These are phyloP conservation scores for Aphodius sticticus DNA, from an alignment of 2,888 invertebrate species.

Conservation along the genomic window DNA sequence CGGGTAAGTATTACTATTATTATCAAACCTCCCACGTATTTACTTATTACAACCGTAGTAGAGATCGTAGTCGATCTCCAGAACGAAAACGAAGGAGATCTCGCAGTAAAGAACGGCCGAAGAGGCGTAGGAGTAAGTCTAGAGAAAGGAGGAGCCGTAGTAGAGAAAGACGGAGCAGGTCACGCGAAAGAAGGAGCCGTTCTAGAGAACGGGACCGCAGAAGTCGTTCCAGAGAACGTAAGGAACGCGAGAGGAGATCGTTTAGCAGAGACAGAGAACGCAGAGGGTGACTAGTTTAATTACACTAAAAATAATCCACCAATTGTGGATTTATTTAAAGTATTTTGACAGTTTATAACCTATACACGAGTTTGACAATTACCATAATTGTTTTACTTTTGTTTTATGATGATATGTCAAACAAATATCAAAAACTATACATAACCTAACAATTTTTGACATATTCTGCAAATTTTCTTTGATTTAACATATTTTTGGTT, in stretches of 20 bases:
- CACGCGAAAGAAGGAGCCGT: slow-evolving; percentile 56
- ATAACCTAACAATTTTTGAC: not conserved
- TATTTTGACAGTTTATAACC: not conserved
- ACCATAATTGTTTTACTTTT: not conserved
- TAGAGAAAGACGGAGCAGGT: slow-evolving; percentile 57
- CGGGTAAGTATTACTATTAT: slow-evolving; percentile 19
- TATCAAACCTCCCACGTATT: not conserved
- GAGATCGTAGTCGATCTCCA: slow-evolving; percentile 53
- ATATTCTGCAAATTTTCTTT: slow-evolving; percentile 45
- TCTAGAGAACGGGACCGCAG: slow-evolving; percentile 49
- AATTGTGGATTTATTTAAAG: not conserved
- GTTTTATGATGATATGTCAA: not conserved
- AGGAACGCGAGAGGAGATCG: slow-evolving; percentile 54
- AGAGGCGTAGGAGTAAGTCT: slow-evolving; percentile 50
- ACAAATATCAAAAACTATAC: not conserved
- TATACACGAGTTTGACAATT: not conserved
- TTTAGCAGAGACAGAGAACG: slow-evolving; percentile 55
- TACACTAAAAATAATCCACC: slow-evolving; percentile 32
- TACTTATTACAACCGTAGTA: slow-evolving; percentile 36
- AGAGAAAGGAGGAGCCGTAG: slow-evolving; percentile 52
- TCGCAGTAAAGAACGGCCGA: slow-evolving; percentile 62
- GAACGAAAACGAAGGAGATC: slow-evolving; percentile 66
- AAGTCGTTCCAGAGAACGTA: slow-evolving; percentile 55
- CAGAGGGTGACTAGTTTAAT: slow-evolving; percentile 40
- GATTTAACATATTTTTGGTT: slow-evolving; percentile 39